A percentile compares a stretch with the other conserved stretches of the same genome.
Evolutionary conservation across 2,888 invertebrate genomes (phyloP).

Genomic region (Caenorhabditis japonica): DNA sequence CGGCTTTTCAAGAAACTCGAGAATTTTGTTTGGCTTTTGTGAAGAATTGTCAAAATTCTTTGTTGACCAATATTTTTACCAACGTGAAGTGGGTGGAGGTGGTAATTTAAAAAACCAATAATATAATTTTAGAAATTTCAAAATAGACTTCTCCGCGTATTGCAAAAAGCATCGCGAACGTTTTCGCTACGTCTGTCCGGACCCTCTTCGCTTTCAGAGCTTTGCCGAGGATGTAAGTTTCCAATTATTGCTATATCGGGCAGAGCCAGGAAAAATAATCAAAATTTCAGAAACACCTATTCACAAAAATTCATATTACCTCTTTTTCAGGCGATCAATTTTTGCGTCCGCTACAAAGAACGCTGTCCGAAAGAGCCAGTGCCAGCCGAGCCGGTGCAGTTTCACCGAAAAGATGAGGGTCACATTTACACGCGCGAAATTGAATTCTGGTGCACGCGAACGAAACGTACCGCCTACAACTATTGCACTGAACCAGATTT

Average conservation of each 20-base stretch:
- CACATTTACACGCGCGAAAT: constrained; percentile 64
- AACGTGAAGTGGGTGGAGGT: constrained; percentile 47
- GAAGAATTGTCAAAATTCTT: constrained; percentile 51
- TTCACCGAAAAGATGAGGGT: constrained; percentile 53
- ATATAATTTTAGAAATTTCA: constrained; percentile 50
- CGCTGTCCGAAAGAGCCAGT: constrained; percentile 53
- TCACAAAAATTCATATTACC: too few species aligned
- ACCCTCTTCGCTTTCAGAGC: constrained; percentile 59
- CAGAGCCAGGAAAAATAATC: constrained; percentile 3
- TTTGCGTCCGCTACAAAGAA: constrained; percentile 60
- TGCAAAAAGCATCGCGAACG: constrained; percentile 59
- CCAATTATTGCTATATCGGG: neutral
- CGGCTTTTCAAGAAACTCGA: constrained; percentile 58
- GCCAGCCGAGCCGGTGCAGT: constrained; percentile 55
- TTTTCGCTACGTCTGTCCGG: constrained; percentile 61
- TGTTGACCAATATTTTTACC: constrained; percentile 60
- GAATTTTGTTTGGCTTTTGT: constrained; percentile 63
- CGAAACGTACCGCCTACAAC: constrained; percentile 50
- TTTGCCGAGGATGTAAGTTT: constrained; percentile 55
- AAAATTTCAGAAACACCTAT: neutral
- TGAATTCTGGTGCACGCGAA: constrained; percentile 55
- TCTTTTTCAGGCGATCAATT: constrained; percentile 60
- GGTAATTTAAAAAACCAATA: neutral
- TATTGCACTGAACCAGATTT: constrained; percentile 64
- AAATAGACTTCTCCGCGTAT: constrained; percentile 57